Percentiles rank a stretch among this genome's conserved stretches.
phyloP scores from a whole-genome alignment of 2,113 vertebrate species.

The Ceyx margarethae region DNA sequence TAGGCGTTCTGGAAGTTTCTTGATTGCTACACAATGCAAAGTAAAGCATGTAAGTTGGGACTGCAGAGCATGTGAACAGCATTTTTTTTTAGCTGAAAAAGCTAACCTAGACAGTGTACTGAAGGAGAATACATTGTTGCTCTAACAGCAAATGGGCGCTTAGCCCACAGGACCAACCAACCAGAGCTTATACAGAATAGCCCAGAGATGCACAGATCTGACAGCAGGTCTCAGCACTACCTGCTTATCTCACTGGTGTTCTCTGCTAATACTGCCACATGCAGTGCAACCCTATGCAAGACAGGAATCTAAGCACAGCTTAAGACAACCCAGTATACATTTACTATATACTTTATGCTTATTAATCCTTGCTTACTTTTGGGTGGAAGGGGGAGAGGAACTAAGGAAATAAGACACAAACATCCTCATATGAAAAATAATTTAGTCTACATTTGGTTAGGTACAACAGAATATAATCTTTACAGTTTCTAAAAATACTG shows the following conservation, averaged over 20 bases:
- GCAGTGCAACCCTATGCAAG: neutral
- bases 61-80: neutral
- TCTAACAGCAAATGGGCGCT: neutral
- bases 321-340: neutral
- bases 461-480: neutral
- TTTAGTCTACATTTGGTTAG: neutral
- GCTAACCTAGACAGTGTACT: neutral
- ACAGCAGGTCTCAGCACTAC: neutral
- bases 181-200: neutral
- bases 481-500: neutral
- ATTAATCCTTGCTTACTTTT: neutral
- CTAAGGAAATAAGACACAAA: neutral
- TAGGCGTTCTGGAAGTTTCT: neutral
- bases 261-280: accelerated
- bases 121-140: neutral
- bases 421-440: neutral
- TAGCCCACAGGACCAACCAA: neutral
- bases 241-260: neutral
- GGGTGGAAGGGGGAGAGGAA: neutral
- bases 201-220: neutral
- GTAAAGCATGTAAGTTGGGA: neutral
- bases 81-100: neutral
- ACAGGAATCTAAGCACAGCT: neutral
- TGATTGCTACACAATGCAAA: neutral
- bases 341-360: neutral